Evolutionary conservation across 2,113 vertebrate genomes (phyloP), one percentile per base, ranked within the genome.

Genomic region (Lamprologus lemairii): DNA sequence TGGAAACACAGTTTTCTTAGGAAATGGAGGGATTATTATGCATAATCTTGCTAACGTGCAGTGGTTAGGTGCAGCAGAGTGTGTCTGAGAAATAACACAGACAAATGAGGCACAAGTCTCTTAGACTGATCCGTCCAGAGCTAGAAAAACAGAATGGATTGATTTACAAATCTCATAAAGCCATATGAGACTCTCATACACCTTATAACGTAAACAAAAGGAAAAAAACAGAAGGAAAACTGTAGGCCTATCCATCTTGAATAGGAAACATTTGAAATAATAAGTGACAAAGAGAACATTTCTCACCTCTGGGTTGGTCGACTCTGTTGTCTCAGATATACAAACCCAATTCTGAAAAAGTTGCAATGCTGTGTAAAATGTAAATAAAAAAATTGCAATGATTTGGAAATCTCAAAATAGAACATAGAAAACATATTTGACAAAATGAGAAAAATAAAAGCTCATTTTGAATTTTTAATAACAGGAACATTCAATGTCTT

Each of bases 321-420:
- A 92, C 91, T 90, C 86, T 94, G 95, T 94, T 93, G 92, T 91
- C 91, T 93, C 91, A 10, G 91, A 93, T 90, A 79, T 83, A 80
- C 33, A 40, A 40, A 68, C 63, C 11, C 35, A 40, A 40, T 68
- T 40, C 35, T 68, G 63, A 68, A 68, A 40, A 68, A 4, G 63
- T 2, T 21, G 35, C 63, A 68, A 68, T 0, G 4, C 58, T 65
- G 35, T 14, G 63, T 40, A 1, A 68, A 68, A 40, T 68, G 35
- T 40, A 68, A 37, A 68, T 68, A 68, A 68, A 68, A 68, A 7
- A 40, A 40, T 7, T 14, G 19, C 3, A 40, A 68, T 4, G 5
- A 68, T 68, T 68, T 21, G 4, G 19, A 68, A 40, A 13, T 68
- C 63, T 68, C 35, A 40, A 21, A 68, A 40, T 68, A 68, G 63